Base-by-base conservation (phyloP, 2,888 invertebrate species). In the Phasia obesa region DNA sequence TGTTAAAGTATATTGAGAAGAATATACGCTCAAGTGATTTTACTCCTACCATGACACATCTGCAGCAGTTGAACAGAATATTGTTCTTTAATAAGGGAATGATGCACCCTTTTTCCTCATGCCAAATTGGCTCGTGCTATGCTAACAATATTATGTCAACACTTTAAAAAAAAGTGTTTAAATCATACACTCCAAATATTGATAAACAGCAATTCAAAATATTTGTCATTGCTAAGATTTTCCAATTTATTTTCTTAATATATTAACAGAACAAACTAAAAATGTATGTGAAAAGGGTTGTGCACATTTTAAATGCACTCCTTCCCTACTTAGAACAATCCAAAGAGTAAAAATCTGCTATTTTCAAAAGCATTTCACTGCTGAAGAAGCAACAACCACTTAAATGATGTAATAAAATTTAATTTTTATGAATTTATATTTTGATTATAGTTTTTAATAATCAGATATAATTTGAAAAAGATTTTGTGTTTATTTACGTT, bases 61-160 rank as follows among this genome's bases (percentile, higher is more conserved):
- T 83, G 83, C 75, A 59, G 75, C 75, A 59, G 25, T 74, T 65
- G 55, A 17, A 47, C 11, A 23, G 4, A 35, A 31, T 60, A 73
- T 44, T n/a, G 44, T 70, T 31, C n/a, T 35, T 11, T 49, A 49
- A 62, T 19, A 38, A 27, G 27, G n/a, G 21, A 49, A 42, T 60
- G 57, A 21, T 31, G 47, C 75, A 75, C 79, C 83, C 79, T 55
- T 82, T 83, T 65, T 44, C n/a, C 25, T 23, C 42, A 59, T 4
- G 60, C 49, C 15, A 76, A 78, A 83, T 71, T 83, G 75, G 67
- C 83, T 79, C 83, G 83, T 83, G 80, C 70, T 77, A 44, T 64
- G 73, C 85, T 87, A 88, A 89, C 70, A 70, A 87, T 87, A 87
- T 86, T 85, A 85, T 88, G 89, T 89, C 89, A 89, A 88, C 89